Base-by-base conservation (phyloP, 2,797 vertebrate species). In the Cyprinodon diabolis region DNA sequence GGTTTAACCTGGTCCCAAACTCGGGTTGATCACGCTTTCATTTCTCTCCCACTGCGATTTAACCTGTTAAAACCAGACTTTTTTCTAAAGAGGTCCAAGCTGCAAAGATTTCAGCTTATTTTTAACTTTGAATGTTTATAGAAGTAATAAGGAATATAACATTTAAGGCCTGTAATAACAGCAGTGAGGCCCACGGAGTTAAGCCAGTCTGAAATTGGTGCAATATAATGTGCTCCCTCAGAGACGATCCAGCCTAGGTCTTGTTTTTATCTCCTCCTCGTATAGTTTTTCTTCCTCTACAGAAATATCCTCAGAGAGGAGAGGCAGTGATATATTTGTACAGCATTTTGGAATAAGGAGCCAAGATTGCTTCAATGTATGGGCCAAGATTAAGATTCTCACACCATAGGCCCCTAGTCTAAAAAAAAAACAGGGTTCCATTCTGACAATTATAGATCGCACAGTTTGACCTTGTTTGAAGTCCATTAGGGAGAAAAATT, bases 331-430 rank as follows among this genome's bases (percentile, higher is more conserved):
- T 92, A 84, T 91, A 84, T 94, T 91, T 92, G 74, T 76, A 71
- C 83, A 87, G 69, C 79, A 80, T 75, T 77, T 69, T 57, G 69
- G 75, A 89, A 84, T 65, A 65, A 55, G 40, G 80, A 82, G 89
- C 88, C 89, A 90, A 80, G 51, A 58, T 82, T 80, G 74, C 77
- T 73, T 76, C 60, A 52, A 77, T 78, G 60, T 67, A 21, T 23
- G 51, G 72, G 84, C 86, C 86, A 90, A 88, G 76, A 87, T 90
- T 87, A 86, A 78, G 74, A 79, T 92, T 94, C 90, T 89, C 90
- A 91, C 91, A 89, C 89, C 79, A 75, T 90, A 92, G 80, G 83
- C 82, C 68, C 66, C 78, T 68, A 84, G 72, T 73, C 90, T 82
- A 78, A 81, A 74, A 74, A 69, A 70, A 84, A 69, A 80, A 78